Conservation (phyloP, 2,113 vertebrate genomes). For the Plecturocebus donacophilus region DNA sequence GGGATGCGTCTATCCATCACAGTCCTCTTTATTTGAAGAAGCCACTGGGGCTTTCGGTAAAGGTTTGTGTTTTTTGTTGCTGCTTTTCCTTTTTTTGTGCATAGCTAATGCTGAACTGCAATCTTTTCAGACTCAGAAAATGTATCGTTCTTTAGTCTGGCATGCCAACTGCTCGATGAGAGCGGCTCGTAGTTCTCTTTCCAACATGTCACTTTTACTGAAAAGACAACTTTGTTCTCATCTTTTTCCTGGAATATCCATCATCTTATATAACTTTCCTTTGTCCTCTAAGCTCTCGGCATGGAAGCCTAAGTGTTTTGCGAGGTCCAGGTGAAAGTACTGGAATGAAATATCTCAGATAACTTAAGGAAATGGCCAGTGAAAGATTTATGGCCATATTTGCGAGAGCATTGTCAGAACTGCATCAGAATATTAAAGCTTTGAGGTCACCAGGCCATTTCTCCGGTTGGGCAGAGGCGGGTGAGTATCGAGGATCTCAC, state of each 20-base stretch:
- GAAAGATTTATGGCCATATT: neutral
- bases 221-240: neutral
- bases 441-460: neutral
- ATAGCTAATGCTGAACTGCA: neutral
- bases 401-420: neutral
- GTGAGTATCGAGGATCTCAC: neutral
- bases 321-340: neutral
- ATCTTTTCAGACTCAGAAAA: neutral
- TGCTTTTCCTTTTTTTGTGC: neutral
- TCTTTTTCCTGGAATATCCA: neutral
- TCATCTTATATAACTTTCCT: neutral
- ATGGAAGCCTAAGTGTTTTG: neutral
- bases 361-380: neutral
- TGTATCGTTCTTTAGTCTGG: too few species aligned
- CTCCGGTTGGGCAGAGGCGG: neutral
- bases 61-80: neutral
- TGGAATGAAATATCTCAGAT: neutral
- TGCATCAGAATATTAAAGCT: neutral
- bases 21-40: neutral
- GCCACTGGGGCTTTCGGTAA: neutral
- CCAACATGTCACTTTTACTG: neutral
- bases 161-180: neutral
- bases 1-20: neutral
- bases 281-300: neutral
- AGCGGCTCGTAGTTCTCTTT: neutral